Base-by-base conservation (phyloP, 2,113 vertebrate species). In the Coregonus clupeaformis region DNA sequence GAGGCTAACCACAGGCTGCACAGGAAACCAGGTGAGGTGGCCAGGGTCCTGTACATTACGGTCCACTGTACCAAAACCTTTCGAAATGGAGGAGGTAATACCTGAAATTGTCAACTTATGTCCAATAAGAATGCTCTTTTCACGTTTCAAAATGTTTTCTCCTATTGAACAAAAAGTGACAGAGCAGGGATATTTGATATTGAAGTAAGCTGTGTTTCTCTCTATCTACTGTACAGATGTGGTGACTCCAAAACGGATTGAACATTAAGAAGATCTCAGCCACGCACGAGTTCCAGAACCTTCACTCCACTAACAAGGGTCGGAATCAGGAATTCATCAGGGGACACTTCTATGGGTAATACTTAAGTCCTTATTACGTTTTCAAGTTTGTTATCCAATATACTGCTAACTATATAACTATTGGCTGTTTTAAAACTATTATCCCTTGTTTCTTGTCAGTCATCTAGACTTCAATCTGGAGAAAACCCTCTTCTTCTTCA, bases 181-280 rank as follows among this genome's bases (percentile, higher is more conserved):
- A 63, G 60, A 24, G 60, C 60, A 25, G 9, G 22, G 60, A 22
- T 63, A 25, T 45, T 22, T 42, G n/a, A 42, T 14, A 4, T 12
- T 30, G 64, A 67, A 7, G 42, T 24, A 63, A 18, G 63, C 16
- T 52, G 24, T 13, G 11, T 25, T 57, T n/a, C 49, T 22, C 2
- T 68, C 0, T 9, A 22, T 12, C 69, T 64, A 27, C 57, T 74
- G 9, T 84, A 25, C 91, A 99, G 98, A 99, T 90, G 94, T 98
- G 55, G 86, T 99, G 77, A 99, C 98, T 59, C 97, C 97, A 4
- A 99, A 99, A 99, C 3, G 98, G 98, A 32, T 91, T 99, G 82
- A 98, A 96, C 45, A 93, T 99, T 81, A 99, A 97, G 91, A 99
- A 97, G 91, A 99, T 99, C 91, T 99, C 98, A 22, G 98, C 98